Conservation (phyloP, 2,797 vertebrate genomes). For the Syngnathus rostellatus region DNA sequence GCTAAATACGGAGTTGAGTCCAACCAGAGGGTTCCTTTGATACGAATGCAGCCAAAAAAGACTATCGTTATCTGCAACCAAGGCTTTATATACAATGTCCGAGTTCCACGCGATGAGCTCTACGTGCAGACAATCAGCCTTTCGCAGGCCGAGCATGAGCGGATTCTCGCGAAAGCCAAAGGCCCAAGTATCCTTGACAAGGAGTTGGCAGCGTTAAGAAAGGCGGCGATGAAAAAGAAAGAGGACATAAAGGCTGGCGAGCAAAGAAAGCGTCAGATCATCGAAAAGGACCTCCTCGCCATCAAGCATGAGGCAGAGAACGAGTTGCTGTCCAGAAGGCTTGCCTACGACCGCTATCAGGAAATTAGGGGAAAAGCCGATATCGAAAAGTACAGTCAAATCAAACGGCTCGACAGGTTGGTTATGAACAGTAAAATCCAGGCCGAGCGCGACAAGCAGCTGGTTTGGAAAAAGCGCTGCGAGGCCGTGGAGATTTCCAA, state of each 20-base stretch:
- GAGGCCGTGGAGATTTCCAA: neutral
- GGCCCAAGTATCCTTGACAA: neutral
- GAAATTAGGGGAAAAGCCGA: neutral
- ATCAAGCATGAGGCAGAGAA: neutral
- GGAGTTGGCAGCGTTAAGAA: neutral
- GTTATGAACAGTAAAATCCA: constrained; percentile 2
- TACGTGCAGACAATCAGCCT: neutral
- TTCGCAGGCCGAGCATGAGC: neutral
- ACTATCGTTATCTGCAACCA: constrained; percentile 2
- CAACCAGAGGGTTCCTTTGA: neutral
- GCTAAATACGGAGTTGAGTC: neutral
- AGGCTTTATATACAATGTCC: neutral
- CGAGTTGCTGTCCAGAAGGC: neutral
- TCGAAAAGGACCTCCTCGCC: neutral
- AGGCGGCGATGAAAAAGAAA: neutral
- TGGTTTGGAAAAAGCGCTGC: neutral
- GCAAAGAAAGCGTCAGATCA: neutral
- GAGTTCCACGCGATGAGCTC: neutral
- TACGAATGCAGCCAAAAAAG: neutral
- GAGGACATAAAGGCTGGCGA: neutral
- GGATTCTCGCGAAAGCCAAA: constrained; percentile 1
- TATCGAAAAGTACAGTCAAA: neutral
- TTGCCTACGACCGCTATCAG: neutral
- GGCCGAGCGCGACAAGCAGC: neutral
- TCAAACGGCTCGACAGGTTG: neutral